Evolutionary conservation across 92 coral and sea anemone genomes (phyloP), one percentile per base, ranked within the genome.

Genomic region (Pocillopora grandis): DNA sequence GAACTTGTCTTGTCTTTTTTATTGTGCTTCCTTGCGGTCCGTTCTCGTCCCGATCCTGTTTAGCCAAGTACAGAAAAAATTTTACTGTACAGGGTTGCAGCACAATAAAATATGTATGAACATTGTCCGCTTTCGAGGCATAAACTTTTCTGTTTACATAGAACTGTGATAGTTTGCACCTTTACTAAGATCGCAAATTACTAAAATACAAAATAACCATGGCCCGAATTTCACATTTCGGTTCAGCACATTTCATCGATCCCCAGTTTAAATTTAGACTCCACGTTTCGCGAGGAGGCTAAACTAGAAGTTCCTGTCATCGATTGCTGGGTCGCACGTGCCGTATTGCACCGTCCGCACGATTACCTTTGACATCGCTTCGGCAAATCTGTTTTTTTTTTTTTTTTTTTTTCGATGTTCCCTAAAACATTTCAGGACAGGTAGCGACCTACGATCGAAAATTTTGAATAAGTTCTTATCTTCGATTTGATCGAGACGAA

Each of bases 31-130:
- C 10, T 23, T 17, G 42, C 5, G 27, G 58, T 18, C 58, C 31
- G 10, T 61, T 17, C 76, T 9, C 31, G 66, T 33, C 76, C 65
- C 55, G 14, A 23, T 56, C 76, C 58, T 80, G 84, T 58, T 56
- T 56, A 23, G 49, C 52, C 84, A 66, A 33, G 75, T 14, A 27
- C 21, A 78, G 48, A 56, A 55, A 52, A 52, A 72, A 48, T 10
- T 20, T 2, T 80, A n/a, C 48, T 80, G 65, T 66, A 68, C 76
- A 42, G 7, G 42, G 56, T 15, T 58, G 67, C 55, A 67, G 5
- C 49, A 15, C 56, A 56, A 68, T 80, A 42, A 80, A 68, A 80
- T 80, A 80, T 80, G 57, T 36, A 80, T 80, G 84, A 57, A 80
- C 76, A 33, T 56, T 58, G 42, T 58, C 20, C 73, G 73, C 33